Conservation (phyloP, 2,797 vertebrate species). For the Parotocinclus haroldoi region DNA sequence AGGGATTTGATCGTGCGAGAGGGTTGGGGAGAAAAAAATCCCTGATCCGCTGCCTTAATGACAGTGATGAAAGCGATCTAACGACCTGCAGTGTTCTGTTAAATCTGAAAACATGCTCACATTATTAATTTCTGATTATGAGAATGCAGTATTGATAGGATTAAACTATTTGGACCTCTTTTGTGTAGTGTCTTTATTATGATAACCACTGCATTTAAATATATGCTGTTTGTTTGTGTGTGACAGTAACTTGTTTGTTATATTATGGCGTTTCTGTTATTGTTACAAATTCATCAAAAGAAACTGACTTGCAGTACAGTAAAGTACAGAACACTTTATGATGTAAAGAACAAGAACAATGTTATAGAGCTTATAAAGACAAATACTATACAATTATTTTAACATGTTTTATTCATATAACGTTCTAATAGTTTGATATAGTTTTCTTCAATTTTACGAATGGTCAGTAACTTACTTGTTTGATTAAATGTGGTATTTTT, state of each 20-base stretch:
- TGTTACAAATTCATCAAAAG: no score
- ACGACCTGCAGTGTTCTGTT: slow-evolving; percentile 75
- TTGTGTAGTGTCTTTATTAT: slow-evolving; percentile 56
- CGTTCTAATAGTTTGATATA: no score
- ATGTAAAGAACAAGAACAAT: no score
- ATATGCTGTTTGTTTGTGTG: slow-evolving; percentile 60
- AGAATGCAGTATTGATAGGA: slow-evolving; percentile 76
- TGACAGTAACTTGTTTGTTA: neutral
- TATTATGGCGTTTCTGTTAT: neutral
- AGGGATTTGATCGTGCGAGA: slow-evolving; percentile 62
- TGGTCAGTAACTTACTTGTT: no score
- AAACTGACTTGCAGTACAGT: no score
- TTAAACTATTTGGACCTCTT: slow-evolving; percentile 61
- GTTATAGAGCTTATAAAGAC: no score
- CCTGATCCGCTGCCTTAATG: slow-evolving; percentile 71
- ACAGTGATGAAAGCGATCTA: slow-evolving; percentile 78
- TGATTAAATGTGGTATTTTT: no score
- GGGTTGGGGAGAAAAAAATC: slow-evolving; percentile 47
- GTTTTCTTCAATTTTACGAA: no score
- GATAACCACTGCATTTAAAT: slow-evolving; percentile 59
- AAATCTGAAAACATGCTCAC: slow-evolving; percentile 76
- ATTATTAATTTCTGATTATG: slow-evolving; percentile 80
- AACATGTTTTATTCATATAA: no score
- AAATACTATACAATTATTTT: no score
- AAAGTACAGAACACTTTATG: no score